Base-by-base conservation (phyloP, 2,113 vertebrate species). In the Triplophysa siluroides region DNA sequence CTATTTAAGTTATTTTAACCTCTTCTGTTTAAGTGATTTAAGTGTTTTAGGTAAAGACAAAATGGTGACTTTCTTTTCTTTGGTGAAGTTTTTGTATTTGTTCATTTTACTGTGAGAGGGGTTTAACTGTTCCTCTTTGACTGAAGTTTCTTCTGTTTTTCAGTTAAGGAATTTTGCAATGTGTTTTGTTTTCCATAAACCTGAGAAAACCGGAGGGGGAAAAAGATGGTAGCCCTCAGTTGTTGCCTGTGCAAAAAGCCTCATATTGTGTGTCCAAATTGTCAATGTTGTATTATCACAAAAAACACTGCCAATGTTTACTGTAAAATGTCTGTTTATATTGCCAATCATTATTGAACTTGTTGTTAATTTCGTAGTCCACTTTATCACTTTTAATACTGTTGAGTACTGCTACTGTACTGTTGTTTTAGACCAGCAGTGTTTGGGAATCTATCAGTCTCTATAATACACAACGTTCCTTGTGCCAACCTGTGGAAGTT, bases 401-500 rank as follows among this genome's bases (percentile, higher is more conserved):
- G 43, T 45, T 45, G 9, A 45, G 43, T 38, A 64, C 54, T 56
- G 74, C 71, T 63, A 77, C 43, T 58, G 38, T 72, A 83, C 65
- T 21, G 43, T 80, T 29, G 45, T 76, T 68, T 63, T 79, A 80
- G 65, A 76, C 58, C 63, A 65, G 38, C 58, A 64, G 54, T 82
- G 65, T 82, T 67, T 56, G 61, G 73, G 77, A 64, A 74, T 72
- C 41, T 84, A 81, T 78, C 78, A 73, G 80, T 85, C 62, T 86
- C 26, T 89, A 72, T 88, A 72, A 85, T 33, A 78, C 70, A 83
- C 29, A 82, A 85, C 52, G 62, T 83, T 87, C 86, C 87, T 89
- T 74, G 92, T 93, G 91, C 92, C 92, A 93, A 92, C 82, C 80
- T 87, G 83, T 85, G 78, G 78, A 88, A 87, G 72, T 85, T 79